Percentiles rank a stretch among this genome's conserved stretches.
Conservation (phyloP, 2,113 vertebrate genomes). For the Coryphaenoides rupestris region DNA sequence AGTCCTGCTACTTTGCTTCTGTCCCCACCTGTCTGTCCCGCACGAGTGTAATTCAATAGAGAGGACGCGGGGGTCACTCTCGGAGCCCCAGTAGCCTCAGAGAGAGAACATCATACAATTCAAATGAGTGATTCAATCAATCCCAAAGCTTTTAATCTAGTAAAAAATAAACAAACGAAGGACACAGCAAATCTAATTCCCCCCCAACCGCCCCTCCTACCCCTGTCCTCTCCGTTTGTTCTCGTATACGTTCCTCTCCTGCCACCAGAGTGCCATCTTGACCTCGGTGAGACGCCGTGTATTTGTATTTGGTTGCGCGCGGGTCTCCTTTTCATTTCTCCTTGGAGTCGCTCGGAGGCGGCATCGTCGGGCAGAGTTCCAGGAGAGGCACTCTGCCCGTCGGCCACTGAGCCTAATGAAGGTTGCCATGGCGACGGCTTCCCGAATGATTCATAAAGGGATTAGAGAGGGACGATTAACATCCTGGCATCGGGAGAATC, state of each 20-base stretch:
- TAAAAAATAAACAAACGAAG: slow-evolving; percentile 67
- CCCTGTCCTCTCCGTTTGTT: background rate
- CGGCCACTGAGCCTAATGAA: slow-evolving; percentile 3
- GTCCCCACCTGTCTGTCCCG: slow-evolving; percentile 25
- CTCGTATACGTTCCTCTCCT: background rate
- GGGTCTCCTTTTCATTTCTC: slow-evolving; percentile 51
- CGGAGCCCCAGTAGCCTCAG: slow-evolving; percentile 25
- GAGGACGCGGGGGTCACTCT: slow-evolving; percentile 3
- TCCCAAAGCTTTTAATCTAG: slow-evolving; percentile 64
- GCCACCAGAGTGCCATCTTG: slow-evolving; percentile 33
- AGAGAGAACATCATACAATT: slow-evolving; percentile 47
- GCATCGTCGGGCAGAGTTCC: background rate
- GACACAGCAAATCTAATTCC: slow-evolving; percentile 56
- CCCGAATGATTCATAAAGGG: background rate
- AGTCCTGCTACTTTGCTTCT: slow-evolving; percentile 7
- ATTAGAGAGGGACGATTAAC: background rate
- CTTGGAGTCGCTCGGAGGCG: slow-evolving; percentile 1
- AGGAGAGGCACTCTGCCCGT: background rate
- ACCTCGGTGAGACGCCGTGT: slow-evolving; percentile 38
- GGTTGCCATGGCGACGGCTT: background rate
- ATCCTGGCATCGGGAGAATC: background rate
- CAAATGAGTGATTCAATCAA: slow-evolving; percentile 60
- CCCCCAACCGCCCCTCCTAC: slow-evolving; percentile 10
- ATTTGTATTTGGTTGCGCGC: slow-evolving; percentile 60
- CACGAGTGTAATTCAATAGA: slow-evolving; percentile 51